Percentiles rank a stretch among this genome's conserved stretches.
Evolutionary conservation across 1,140 invertebrate species (phyloP).

Genomic region (Sycobia sp.): DNA sequence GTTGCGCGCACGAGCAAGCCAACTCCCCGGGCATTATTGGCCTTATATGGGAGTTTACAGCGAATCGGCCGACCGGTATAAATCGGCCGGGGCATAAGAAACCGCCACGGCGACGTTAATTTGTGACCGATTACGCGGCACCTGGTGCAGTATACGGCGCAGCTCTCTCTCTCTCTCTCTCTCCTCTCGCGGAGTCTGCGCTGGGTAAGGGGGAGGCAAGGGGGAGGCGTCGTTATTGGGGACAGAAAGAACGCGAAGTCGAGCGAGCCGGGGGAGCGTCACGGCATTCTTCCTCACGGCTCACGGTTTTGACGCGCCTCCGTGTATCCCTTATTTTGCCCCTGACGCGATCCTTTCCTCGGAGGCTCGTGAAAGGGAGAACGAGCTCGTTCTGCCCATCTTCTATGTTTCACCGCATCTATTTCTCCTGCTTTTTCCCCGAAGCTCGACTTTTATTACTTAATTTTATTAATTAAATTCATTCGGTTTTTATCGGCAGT

Average conservation of each 20-base stretch:
- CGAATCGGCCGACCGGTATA: constrained; percentile 32
- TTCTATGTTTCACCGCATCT: constrained; percentile 1
- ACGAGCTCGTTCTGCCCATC: constrained; percentile 7
- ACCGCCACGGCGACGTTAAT: constrained; percentile 54
- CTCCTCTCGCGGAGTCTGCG: no score
- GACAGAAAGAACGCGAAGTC: constrained; percentile 42
- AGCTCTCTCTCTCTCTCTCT: neutral
- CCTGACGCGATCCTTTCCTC: neutral
- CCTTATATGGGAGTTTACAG: constrained; percentile 48
- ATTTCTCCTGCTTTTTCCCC: neutral
- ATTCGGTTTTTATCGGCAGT: neutral
- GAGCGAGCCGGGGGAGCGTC: neutral
- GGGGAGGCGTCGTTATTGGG: constrained; percentile 25
- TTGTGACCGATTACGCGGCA: constrained; percentile 60
- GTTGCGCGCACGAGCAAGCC: neutral
- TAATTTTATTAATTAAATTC: constrained; percentile 12
- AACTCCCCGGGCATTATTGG: neutral
- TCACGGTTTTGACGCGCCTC: neutral
- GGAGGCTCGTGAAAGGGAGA: neutral
- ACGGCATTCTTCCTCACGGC: constrained; percentile 34
- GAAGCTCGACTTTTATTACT: constrained; percentile 13
- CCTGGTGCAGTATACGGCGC: constrained; percentile 44
- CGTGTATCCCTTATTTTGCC: constrained; percentile 43
- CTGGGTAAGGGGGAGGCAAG: no score
- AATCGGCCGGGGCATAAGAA: constrained; percentile 50